Evolutionary conservation across 2,113 vertebrate species (phyloP).

Genomic region (Gopherus flavomarginatus): DNA sequence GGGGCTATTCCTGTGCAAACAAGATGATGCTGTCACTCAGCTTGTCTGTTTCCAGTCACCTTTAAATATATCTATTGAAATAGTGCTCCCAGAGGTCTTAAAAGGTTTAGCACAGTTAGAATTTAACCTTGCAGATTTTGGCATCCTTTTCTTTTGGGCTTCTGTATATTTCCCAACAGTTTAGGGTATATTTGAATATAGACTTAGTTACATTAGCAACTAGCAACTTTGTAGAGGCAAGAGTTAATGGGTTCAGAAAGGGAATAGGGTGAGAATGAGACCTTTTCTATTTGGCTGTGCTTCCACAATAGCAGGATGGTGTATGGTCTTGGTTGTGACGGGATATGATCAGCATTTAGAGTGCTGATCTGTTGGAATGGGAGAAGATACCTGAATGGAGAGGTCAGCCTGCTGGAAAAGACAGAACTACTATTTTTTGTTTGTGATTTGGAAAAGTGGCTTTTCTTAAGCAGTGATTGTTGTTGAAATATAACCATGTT

Average conservation of each 20-base stretch:
- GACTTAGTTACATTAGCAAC: too few species aligned
- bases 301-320: neutral
- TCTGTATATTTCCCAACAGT: too few species aligned
- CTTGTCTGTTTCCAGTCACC: neutral
- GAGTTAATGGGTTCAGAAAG: too few species aligned
- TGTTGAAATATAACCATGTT: neutral
- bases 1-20: neutral
- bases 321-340: neutral
- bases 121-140: too few species aligned
- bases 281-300: too few species aligned
- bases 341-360: neutral
- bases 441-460: neutral
- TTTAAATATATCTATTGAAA: neutral
- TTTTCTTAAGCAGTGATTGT: neutral
- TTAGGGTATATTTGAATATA: too few species aligned
- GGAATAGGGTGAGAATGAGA: too few species aligned
- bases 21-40: neutral
- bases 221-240: too few species aligned
- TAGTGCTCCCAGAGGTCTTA: too few species aligned
- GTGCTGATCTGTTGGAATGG: neutral
- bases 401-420: neutral
- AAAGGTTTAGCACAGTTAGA: too few species aligned
- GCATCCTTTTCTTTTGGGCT: too few species aligned
- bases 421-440: neutral
- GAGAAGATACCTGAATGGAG: neutral